Percentiles rank a stretch among this genome's conserved stretches.
Evolutionary conservation across 2,113 vertebrate species (phyloP).

Genomic region (Pangasianodon hypophthalmus): DNA sequence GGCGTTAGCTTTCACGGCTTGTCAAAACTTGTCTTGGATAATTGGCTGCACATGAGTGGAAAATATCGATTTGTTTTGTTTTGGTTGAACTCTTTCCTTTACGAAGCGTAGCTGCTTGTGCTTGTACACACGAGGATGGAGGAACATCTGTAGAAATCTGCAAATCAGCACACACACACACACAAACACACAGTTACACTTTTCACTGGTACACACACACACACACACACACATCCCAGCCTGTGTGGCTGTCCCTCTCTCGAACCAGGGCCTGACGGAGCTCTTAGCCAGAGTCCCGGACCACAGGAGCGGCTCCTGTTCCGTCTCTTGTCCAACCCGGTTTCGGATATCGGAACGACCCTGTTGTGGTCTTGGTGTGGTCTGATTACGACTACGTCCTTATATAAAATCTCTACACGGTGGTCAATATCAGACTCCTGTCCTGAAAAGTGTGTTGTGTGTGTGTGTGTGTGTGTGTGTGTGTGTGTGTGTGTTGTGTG

Average conservation of each 20-base stretch:
- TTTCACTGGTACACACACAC: conserved; percentile 3
- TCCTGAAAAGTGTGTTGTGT: neutral
- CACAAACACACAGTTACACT: neutral
- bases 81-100: neutral
- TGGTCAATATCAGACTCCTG: neutral
- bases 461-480: neutral
- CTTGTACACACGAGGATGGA: neutral
- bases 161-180: neutral
- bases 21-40: conserved; percentile 31
- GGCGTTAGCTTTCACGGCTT: conserved; percentile 24
- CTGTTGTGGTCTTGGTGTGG: conserved; percentile 19
- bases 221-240: neutral
- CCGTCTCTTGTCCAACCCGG: neutral
- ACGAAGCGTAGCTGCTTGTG: neutral
- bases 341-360: conserved; percentile 21
- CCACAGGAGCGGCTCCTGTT: conserved; percentile 42
- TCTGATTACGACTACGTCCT: neutral
- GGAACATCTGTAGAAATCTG: neutral
- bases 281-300: conserved; percentile 25
- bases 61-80: conserved; percentile 25
- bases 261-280: neutral
- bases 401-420: neutral
- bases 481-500: neutral
- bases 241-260: neutral
- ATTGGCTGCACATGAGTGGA: conserved; percentile 33